phyloP scores from a whole-genome alignment of 2,888 invertebrate species.

The Drosophila fulvimacula region DNA sequence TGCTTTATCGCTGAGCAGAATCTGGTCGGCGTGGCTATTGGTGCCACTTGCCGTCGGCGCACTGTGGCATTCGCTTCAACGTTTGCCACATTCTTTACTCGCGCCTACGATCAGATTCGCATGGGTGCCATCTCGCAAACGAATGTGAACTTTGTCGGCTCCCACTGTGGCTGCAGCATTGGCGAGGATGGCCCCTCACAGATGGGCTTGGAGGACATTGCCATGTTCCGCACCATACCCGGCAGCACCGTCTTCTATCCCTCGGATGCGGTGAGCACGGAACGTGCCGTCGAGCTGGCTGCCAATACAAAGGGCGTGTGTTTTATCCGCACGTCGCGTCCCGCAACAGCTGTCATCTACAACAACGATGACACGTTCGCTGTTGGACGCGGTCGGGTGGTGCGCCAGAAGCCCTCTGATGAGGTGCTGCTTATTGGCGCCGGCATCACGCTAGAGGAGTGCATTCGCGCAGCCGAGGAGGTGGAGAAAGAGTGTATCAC shows the following conservation, averaged over 20 bases:
- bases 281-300: slow-evolving; percentile 97
- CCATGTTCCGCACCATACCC: slow-evolving; percentile 96
- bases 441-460: slow-evolving; percentile 97
- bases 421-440: slow-evolving; percentile 95
- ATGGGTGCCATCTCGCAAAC: slow-evolving; percentile 99
- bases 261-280: slow-evolving; percentile 96
- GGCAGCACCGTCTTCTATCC: slow-evolving; percentile 92
- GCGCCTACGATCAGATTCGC: slow-evolving; percentile 99
- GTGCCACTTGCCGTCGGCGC: slow-evolving; percentile 96
- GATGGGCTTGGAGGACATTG: slow-evolving; percentile 99
- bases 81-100: slow-evolving; percentile 98
- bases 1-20: slow-evolving; percentile 99
- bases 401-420: slow-evolving; percentile 91
- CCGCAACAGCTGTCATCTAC: slow-evolving; percentile 95
- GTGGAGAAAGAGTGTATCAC: slow-evolving; percentile 90
- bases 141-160: slow-evolving; percentile 98
- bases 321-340: slow-evolving; percentile 97
- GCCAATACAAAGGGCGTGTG: slow-evolving; percentile 98
- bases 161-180: slow-evolving; percentile 99
- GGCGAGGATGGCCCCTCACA: slow-evolving; percentile 99
- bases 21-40: slow-evolving; percentile 97
- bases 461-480: slow-evolving; percentile 92
- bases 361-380: slow-evolving; percentile 92
- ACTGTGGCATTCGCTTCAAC: slow-evolving; percentile 98
- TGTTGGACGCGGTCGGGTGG: slow-evolving; percentile 92